Evolutionary conservation across 2,113 vertebrate species (phyloP), one percentile per base, ranked within the genome.

Genomic region (Tupaia tana): DNA sequence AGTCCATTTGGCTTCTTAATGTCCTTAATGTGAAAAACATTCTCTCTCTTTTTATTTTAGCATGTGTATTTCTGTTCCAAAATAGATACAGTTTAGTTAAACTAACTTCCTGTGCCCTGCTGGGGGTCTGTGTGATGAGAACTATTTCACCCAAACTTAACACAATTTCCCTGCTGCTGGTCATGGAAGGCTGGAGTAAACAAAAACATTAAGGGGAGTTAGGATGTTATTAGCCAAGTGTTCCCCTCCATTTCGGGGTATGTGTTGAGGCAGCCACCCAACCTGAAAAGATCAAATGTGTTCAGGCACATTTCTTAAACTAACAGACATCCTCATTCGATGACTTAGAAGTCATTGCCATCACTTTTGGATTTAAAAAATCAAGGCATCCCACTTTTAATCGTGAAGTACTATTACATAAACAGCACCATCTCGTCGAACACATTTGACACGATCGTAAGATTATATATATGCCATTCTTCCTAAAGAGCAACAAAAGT

Each of bases 131-230:
- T 85, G 81, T 93, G 95, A 97, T 96, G 96, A 96, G 96, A 97
- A 97, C 94, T 79, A 63, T 96, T 97, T 97, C 95, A 97, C 87
- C 95, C 96, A 97, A 91, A 97, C 91, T 97, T 95, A 94, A 92
- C 93, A 96, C 95, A 97, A 97, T 98, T 97, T 94, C 96, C 97
- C 97, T 97, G 96, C 97, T 97, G 97, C 96, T 97, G 97, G 96
- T 98, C 97, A 97, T 97, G 97, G 95, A 96, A 98, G 97, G 91
- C 94, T 98, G 97, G 96, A 98, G 97, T 97, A 97, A 98, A 97
- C 97, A 98, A 96, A 95, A 97, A 90, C 97, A 98, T 98, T 97
- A 97, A 96, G 81, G 90, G 97, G 96, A 97, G 97, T 98, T 97
- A 96, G 95, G 91, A 96, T 95, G 97, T 96, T 97, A 96, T 97